These are phyloP conservation scores for Vandiemenella viatica DNA, from an alignment of 2,888 invertebrate species.

Conservation along the genomic window DNA sequence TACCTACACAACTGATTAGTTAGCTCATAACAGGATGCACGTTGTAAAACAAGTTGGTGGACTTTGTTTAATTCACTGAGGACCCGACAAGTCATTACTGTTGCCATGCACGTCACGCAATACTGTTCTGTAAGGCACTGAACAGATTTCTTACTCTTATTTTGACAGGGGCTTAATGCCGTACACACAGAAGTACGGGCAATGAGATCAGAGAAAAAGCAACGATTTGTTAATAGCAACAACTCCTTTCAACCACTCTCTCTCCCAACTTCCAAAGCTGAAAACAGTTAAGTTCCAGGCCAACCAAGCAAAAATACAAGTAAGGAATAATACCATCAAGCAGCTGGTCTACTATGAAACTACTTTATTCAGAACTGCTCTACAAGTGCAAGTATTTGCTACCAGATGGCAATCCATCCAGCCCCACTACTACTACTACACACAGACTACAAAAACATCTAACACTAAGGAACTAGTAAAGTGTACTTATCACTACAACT, in stretches of 20 bases:
- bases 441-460: conserved; percentile 19
- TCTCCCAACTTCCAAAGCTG: conserved; percentile 14
- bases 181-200: background rate
- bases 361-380: conserved; percentile 39
- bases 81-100: too few species aligned
- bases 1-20: too few species aligned
- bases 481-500: conserved; percentile 19
- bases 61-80: too few species aligned
- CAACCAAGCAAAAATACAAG: conserved; percentile 17
- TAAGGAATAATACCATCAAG: conserved; percentile 18
- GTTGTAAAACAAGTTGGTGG: too few species aligned
- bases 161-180: background rate
- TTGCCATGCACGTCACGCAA: too few species aligned
- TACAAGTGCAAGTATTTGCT: conserved; percentile 30
- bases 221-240: conserved; percentile 6
- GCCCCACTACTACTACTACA: conserved; percentile 18
- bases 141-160: too few species aligned
- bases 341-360: conserved; percentile 36
- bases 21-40: too few species aligned
- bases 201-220: conserved; percentile 11
- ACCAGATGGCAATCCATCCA: conserved; percentile 19
- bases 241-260: conserved; percentile 14
- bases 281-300: conserved; percentile 17
- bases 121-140: conserved; percentile 6
- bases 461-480: conserved; percentile 19